Base-by-base conservation (phyloP, 2,113 vertebrate genomes). In the Rafetus swinhoei region DNA sequence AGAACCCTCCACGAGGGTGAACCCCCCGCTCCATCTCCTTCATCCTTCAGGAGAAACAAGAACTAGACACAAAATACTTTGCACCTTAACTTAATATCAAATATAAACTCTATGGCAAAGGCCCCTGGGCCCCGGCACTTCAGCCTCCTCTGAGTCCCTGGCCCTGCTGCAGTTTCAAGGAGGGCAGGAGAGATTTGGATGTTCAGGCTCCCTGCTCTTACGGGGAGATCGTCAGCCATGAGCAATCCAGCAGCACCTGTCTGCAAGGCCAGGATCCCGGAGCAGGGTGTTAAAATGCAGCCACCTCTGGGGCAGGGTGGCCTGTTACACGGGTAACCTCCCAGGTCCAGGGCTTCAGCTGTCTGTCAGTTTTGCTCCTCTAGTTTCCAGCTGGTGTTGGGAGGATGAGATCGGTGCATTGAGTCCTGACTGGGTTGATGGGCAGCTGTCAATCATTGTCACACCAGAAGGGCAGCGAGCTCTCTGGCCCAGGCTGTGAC, bases 31-130 rank as follows among this genome's bases (percentile, higher is more conserved):
- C 8, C 4, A 3, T 7, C 56, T 16, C 24, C 69, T 54, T 55
- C 72, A 62, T 39, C 79, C 56, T 79, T 82, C 27, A 9, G 79
- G 69, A 57, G 79, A 54, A 6, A 9, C 11, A 39, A 82, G 72
- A 59, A 79, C 84, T 50, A 90, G 24, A 57, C 82, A 90, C 59
- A 59, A 56, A 52, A 81, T 32, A 50, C 50, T 80, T 85, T 77
- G 55, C 22, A 35, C 52, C 27, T 90, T 90, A 90, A 90, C 76
- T 90, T 90, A 90, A 32, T 74, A 90, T 90, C 60, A 90, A 90
- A 90, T 90, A 90, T 81, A 90, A 81, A 81, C 59, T 85, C 89
- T 90, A 76, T 18, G 3, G 15, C 13, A 5, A 2, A 1, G 29
- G 14, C 16, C 65, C 24, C 24, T 60, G 59, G 24, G 24, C 59